phyloP scores from a whole-genome alignment of 2,113 vertebrate genomes.

The Stegostoma tigrinum region DNA sequence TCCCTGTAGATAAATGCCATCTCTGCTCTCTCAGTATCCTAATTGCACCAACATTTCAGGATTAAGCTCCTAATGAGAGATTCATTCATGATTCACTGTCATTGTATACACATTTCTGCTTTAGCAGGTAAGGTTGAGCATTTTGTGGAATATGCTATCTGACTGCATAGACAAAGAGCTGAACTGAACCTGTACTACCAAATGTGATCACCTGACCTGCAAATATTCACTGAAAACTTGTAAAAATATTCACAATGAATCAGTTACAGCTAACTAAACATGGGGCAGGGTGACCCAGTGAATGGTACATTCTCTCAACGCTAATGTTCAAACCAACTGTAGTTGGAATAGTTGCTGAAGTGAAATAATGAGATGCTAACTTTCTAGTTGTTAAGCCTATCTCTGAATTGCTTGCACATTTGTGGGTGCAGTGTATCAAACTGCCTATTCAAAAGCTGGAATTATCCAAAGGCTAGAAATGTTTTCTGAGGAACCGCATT shows the following conservation, averaged over 20 bases:
- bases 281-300: too few relatives aligned
- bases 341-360: not conserved
- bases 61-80: not conserved
- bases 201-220: not conserved
- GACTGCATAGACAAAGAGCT: not conserved
- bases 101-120: not conserved
- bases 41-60: not conserved
- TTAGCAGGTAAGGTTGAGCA: not conserved
- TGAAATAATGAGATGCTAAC: not conserved
- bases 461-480: too few relatives aligned
- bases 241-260: not conserved
- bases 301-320: not conserved
- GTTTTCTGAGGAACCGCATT: too few relatives aligned
- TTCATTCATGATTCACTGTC: not conserved
- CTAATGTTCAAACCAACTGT: not conserved
- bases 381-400: not conserved
- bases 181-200: not conserved
- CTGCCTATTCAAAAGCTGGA: too few relatives aligned
- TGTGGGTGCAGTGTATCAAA: too few relatives aligned
- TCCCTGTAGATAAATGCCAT: not conserved
- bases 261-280: not conserved
- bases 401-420: not conserved
- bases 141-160: too few relatives aligned
- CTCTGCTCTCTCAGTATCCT: not conserved
- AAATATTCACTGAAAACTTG: not conserved